These are phyloP conservation scores for Torymus texanus DNA, from an alignment of 2,888 invertebrate species.

Conservation along the genomic window DNA sequence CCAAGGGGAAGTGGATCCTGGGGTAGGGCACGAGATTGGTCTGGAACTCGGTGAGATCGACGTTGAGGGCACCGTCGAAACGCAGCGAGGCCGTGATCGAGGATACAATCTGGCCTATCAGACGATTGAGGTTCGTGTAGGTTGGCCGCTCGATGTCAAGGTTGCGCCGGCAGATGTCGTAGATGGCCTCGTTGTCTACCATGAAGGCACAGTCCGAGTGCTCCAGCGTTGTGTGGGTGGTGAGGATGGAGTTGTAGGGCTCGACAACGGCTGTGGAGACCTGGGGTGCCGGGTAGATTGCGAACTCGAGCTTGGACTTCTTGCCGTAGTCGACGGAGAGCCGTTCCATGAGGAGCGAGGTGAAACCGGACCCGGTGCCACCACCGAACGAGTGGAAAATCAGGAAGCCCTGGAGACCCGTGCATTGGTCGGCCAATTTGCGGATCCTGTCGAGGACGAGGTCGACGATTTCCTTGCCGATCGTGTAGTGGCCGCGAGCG, in stretches of 20 bases:
- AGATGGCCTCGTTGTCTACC: constrained; percentile 93
- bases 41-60: constrained; percentile 95
- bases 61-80: constrained; percentile 95
- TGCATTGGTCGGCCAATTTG: constrained; percentile 92
- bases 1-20: constrained; percentile 95
- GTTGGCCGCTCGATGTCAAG: constrained; percentile 96
- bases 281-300: constrained; percentile 97
- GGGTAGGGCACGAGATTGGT: constrained; percentile 97
- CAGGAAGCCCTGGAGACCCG: constrained; percentile 93
- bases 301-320: constrained; percentile 96
- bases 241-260: constrained; percentile 97
- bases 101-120: constrained; percentile 95
- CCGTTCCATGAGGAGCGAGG: constrained; percentile 96
- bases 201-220: constrained; percentile 98
- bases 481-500: constrained; percentile 97
- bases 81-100: constrained; percentile 94
- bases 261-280: constrained; percentile 94
- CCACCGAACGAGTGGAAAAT: constrained; percentile 97
- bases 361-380: constrained; percentile 96
- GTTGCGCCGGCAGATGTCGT: constrained; percentile 95
- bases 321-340: constrained; percentile 96
- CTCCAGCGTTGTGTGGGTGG: constrained; percentile 95
- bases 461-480: constrained; percentile 96
- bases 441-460: constrained; percentile 91
- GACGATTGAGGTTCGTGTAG: constrained; percentile 96